Conservation (phyloP, 2,797 vertebrate genomes). For the Mareca penelope region DNA sequence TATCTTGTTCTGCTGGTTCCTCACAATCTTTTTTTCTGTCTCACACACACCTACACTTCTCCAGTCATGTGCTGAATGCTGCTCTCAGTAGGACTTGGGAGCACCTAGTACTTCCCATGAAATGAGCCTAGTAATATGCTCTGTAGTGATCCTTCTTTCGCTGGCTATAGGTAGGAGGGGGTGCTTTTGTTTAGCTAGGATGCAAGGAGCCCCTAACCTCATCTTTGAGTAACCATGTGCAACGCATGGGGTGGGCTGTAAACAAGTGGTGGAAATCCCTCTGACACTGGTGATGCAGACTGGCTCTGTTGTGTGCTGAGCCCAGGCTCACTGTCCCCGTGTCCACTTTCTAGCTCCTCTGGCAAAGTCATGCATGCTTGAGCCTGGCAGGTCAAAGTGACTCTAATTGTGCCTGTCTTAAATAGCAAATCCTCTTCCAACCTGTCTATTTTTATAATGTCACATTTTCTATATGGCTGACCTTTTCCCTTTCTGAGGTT, state of each 20-base stretch:
- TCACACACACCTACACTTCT: constrained; percentile 38
- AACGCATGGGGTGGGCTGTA: background rate
- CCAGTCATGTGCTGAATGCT: background rate
- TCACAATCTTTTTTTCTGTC: constrained; percentile 33
- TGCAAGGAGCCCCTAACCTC: background rate
- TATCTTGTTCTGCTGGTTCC: constrained; percentile 13
- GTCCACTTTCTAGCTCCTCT: background rate
- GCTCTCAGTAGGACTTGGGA: background rate
- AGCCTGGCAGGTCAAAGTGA: background rate
- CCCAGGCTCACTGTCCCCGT: background rate
- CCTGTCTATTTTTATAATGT: constrained; percentile 35
- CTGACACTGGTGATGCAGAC: background rate
- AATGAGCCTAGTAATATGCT: background rate
- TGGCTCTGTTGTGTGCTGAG: background rate
- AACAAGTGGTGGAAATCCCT: background rate
- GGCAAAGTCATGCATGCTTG: background rate
- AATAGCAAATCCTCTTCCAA: constrained; percentile 33
- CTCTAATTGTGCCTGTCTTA: background rate
- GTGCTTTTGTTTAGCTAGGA: background rate
- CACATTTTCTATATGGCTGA: constrained; percentile 17
- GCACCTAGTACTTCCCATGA: background rate
- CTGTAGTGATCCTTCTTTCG: background rate
- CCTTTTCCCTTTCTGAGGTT: constrained; percentile 31
- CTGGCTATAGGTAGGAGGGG: background rate
- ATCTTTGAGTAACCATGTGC: background rate